Evolutionary conservation across 2,113 vertebrate genomes (phyloP).

Genomic region (Daboia siamensis): DNA sequence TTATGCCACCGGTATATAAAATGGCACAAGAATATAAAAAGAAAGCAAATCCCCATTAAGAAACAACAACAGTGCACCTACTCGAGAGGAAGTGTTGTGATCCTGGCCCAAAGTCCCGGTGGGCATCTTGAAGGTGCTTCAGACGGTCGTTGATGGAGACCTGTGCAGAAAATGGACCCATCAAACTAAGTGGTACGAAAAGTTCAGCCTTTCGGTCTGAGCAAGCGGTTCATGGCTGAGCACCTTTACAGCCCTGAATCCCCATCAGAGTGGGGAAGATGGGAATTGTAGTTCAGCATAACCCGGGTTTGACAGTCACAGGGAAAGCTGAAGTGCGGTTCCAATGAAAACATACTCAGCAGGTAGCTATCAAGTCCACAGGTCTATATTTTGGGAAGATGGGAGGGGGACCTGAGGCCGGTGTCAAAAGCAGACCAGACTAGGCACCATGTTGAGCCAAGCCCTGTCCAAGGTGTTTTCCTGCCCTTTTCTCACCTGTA

Average conservation of each 20-base stretch:
- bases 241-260: not conserved
- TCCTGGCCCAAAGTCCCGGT: constrained; percentile 94
- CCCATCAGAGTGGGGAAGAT: not conserved
- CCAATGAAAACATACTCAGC: not conserved
- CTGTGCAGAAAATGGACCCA: constrained; percentile 62
- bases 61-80: constrained; percentile 65
- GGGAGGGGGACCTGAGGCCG: not conserved
- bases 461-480: not conserved
- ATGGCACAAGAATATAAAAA: not conserved
- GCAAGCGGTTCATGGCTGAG: not conserved
- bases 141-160: constrained; percentile 88
- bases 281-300: not conserved
- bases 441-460: too few relatives aligned
- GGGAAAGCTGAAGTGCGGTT: not conserved
- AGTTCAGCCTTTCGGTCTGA: not conserved
- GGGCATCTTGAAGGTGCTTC: constrained; percentile 96
- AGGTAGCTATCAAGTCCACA: not conserved
- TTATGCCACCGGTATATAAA: not conserved
- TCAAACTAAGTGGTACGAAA: not conserved
- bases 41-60: constrained; percentile 20
- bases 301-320: not conserved
- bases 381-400: not conserved
- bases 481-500: constrained; percentile 80
- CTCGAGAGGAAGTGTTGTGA: constrained; percentile 98
- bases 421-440: too few relatives aligned